Base-by-base conservation (phyloP, 1,140 invertebrate species). In the Oedothorax gibbosus region DNA sequence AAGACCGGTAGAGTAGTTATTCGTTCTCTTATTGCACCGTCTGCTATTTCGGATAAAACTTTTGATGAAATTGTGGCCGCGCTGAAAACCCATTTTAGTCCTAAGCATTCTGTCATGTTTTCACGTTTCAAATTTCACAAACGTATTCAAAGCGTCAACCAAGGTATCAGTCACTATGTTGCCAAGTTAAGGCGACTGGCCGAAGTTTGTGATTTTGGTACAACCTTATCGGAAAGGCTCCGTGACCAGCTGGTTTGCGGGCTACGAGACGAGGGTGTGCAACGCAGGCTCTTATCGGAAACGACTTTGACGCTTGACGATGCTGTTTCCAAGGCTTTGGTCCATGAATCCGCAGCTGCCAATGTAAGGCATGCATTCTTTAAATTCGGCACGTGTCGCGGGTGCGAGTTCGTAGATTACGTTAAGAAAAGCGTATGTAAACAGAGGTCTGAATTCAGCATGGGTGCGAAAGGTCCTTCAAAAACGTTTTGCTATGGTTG, bases 81-180 rank as follows among this genome's bases (percentile, higher is more conserved):
- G 12, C 21, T 69, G 21, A 69, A 69, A 21, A 69, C 14, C 20
- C n/a, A 69, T 69, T 69, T 69, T 7, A 69, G 66, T 21, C 66
- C 66, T 12, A 69, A 69, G 7, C 21, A 2, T 11, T 49, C 12
- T 2, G 20, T 20, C 2, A 69, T 69, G 3, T 69, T 69, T 21
- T 49, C n/a, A 14, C n/a, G 66, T 18, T 69, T 69, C 7, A 18
- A 69, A 49, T 69, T 69, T 49, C 66, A 69, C 66, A 69, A 69
- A 69, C 14, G 66, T n/a, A 49, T 21, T 69, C 66, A 69, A 21
- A 4, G 35, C 7, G 35, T 4, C 3, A 69, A 21, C 21, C 2
- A 69, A 21, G 35, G n/a, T 12, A 49, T 69, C 14, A 69, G 35
- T 69, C 2, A 69, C 21, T n/a, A 69, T 21, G 66, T 69, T 49